Evolutionary conservation across 2,113 vertebrate genomes (phyloP), one percentile per base, ranked within the genome.

Genomic region (Scolopax mira): DNA sequence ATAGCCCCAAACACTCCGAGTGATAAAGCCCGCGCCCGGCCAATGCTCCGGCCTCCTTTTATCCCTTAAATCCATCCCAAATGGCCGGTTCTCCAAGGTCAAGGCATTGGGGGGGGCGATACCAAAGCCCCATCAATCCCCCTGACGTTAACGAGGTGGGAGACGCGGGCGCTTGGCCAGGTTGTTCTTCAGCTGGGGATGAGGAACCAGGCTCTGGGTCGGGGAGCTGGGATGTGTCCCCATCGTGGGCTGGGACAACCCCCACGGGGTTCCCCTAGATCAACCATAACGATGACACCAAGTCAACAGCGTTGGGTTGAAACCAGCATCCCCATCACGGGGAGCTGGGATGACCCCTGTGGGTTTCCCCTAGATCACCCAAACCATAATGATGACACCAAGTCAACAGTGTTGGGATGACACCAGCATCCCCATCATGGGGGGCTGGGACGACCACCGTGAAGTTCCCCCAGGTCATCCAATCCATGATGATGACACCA

Each of bases 271-370:
- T 19, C 35, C 13, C 42, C 33, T 10, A 7, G 7, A 10, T 57
- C 57, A 24, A 22, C 18, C 48, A 10, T 0, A 2, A 7, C 6
- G 37, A 13, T 33, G 74, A 60, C 41, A 21, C 22, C 33, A 2
- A 28, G 42, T 28, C n/a, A 18, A 46, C 13, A 3, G 27, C 1
- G 0, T 33, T 23, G 65, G 23, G 15, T 31, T 39, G 82, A 17
- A 0, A 1, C 30, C 18, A 6, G 28, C 0, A 8, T 51, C 19
- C 17, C 33, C 28, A 0, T 8, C 22, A 0, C 0, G 4, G 8
- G 3, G 37, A 23, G 58, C 1, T 65, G 44, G 21, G 10, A 30
- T 22, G 46, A 25, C 22, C 24, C 23, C n/a, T 0, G 0, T 10
- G 51, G 44, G 13, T n/a, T 21, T 12, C 31, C 16, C 42, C 33